Conservation (phyloP, 2,113 vertebrate species). For the Cephalopholis sonnerati region DNA sequence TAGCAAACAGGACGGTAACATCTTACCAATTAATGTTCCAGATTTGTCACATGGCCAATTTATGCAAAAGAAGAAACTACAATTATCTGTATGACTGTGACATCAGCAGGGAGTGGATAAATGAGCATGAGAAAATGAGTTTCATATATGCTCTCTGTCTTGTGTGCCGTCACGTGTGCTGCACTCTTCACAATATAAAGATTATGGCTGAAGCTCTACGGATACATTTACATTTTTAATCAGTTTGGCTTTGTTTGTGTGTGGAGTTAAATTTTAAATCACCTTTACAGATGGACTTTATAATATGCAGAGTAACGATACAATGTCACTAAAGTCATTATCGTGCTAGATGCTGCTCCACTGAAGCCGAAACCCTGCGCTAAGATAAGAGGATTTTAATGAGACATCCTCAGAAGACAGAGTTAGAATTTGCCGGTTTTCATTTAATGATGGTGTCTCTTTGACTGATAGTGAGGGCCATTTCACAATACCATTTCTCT, state of each 20-base stretch:
- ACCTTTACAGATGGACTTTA: conserved; percentile 51
- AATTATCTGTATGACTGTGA: background rate
- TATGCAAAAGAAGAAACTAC: background rate
- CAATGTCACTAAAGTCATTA: conserved; percentile 63
- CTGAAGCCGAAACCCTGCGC: conserved; percentile 58
- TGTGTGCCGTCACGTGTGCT: background rate
- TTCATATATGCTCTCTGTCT: too few relatives aligned
- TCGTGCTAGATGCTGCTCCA: conserved; percentile 52
- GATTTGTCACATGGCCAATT: background rate
- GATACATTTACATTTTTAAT: background rate
- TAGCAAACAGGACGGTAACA: background rate
- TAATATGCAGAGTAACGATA: conserved; percentile 36
- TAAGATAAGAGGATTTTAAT: conserved; percentile 75
- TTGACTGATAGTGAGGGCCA: conserved; percentile 62
- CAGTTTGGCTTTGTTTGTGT: conserved; percentile 2
- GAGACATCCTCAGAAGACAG: conserved; percentile 62
- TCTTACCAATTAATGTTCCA: background rate
- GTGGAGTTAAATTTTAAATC: conserved; percentile 34
- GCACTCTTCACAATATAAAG: background rate
- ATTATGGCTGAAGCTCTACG: background rate
- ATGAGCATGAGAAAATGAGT: too few relatives aligned
- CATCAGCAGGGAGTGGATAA: background rate
- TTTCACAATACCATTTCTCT: conserved; percentile 61
- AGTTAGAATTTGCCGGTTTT: conserved; percentile 50
- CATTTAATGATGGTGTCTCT: conserved; percentile 67